Base-by-base conservation (phyloP, 1,140 invertebrate genomes). In the Leptopilina boulardi region DNA sequence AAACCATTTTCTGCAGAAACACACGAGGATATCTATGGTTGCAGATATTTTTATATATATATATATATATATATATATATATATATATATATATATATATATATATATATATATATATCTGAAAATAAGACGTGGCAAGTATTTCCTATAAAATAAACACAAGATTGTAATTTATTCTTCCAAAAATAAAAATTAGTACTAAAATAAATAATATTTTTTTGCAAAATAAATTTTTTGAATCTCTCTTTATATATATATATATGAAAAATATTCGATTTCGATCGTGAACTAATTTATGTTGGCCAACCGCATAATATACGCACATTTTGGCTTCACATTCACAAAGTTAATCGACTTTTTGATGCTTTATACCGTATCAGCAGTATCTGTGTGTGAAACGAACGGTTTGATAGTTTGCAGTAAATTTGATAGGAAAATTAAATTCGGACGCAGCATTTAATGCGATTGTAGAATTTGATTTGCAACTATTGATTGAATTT, bases 381-480 rank as follows among this genome's bases (percentile, higher is more conserved):
- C 18, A 30, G 0, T 9, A 6, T 19, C 51, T 54, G 2, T 15
- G 26, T 54, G 2, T 15, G 26, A 30, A 66, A 30, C 13, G 9
- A 15, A 26, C 21, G 13, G 10, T 59, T 59, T 59, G 21, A 26
- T 59, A 26, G 23, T 26, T 38, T 11, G 21, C 23, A 59, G 19
- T 26, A 59, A 59, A 59, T 26, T 59, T 21, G 10, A 26, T 59
- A 8, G 23, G 1, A 59, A 26, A 59, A 10, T 26, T 8, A 59
- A 59, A 59, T 59, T 59, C 23, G 21, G 21, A 59, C 56, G 21
- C 11, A 59, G 13, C 23, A 8, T 26, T 59, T 59, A 59, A 59
- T 13, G 47, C 15, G 47, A 51, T 51, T 51, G 23, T 59, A 59
- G 21, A 26, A 59, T 59, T 59, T 59, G 56, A 26, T 59, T 59